phyloP scores from a whole-genome alignment of 53 echinoderm and acorn worm species.

The Antedon mediterranea region DNA sequence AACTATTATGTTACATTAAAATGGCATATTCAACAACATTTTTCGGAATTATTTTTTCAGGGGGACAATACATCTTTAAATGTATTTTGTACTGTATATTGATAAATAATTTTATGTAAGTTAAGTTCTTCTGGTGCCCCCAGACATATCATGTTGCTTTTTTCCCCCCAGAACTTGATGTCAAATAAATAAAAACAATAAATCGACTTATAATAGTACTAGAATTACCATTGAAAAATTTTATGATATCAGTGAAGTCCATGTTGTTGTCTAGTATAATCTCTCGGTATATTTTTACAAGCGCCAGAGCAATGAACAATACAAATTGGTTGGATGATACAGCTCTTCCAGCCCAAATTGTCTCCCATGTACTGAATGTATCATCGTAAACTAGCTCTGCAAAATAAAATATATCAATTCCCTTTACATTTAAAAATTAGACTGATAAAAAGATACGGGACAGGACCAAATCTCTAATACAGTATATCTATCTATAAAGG shows the following conservation, averaged over 20 bases:
- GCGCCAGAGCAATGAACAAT: constrained; percentile 85
- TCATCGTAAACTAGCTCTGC: constrained; percentile 94
- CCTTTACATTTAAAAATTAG: not conserved
- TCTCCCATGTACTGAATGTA: constrained; percentile 92
- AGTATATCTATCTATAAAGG: too few relatives aligned
- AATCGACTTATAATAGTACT: not conserved
- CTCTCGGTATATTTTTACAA: constrained; percentile 94
- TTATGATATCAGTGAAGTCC: constrained; percentile 99
- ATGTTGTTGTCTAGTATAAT: constrained; percentile 98
- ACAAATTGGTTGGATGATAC: constrained; percentile 91
- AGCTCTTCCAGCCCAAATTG: constrained; percentile 95
- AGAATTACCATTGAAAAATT: constrained; percentile 93
- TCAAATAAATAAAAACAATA: too few relatives aligned
- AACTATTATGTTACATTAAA: too few relatives aligned
- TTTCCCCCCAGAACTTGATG: too few relatives aligned
- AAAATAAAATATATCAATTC: not conserved
- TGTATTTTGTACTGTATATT: too few relatives aligned
- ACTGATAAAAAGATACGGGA: not conserved
- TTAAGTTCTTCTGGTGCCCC: too few relatives aligned
- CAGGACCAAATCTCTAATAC: not conserved
- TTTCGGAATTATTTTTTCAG: too few relatives aligned
- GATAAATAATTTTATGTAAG: too few relatives aligned
- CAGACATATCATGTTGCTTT: too few relatives aligned
- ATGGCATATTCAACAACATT: too few relatives aligned
- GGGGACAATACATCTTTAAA: too few relatives aligned